Evolutionary conservation across 2,888 invertebrate genomes (phyloP), one percentile per base, ranked within the genome.

Genomic region (Poecilobothrus nobilitatus): DNA sequence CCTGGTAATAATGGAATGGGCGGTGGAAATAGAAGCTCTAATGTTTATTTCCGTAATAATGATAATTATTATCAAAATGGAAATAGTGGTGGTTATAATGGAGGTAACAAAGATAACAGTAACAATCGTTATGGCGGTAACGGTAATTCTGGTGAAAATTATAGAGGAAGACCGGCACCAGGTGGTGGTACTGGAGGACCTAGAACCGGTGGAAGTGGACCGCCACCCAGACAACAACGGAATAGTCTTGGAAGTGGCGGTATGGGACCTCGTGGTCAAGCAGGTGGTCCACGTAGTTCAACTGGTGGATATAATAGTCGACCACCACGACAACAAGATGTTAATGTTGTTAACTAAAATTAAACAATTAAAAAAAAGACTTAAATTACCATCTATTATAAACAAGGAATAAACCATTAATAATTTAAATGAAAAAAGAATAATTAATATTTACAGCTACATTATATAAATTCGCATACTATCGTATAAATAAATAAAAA

Each of bases 21-120:
- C 34, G 70, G 72, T 67, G 74, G 77, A 41, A 75, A 76, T 65
- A 75, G 79, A 27, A 70, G 69, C n/a, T 37, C 66, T 15, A 34
- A 63, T 20, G 78, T 79, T 4, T 80, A 79, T 69, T 80, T 79
- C 76, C 79, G 79, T 64, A 80, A 80, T 71, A 80, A 80, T 69
- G 80, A 80, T 33, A 71, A 69, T 8, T 75, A 75, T 33, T 75
- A 74, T 53, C 74, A 76, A 67, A 74, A 74, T 68, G 75, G 74
- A 15, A 71, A 71, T 69, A 73, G 70, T 33, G 74, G 73, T 67
- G 76, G 73, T 68, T 76, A 75, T 18, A 73, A 73, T 0, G 74
- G 75, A 5, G 76, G 76, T 62, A 71, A 71, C 27, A 73, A 72
- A 68, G 76, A 75, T 66, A 76, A 75, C 20, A 67, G 70, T 22